These are phyloP conservation scores for Bambusicola thoracicus DNA, from an alignment of 2,113 vertebrate genomes.

Conservation along the genomic window DNA sequence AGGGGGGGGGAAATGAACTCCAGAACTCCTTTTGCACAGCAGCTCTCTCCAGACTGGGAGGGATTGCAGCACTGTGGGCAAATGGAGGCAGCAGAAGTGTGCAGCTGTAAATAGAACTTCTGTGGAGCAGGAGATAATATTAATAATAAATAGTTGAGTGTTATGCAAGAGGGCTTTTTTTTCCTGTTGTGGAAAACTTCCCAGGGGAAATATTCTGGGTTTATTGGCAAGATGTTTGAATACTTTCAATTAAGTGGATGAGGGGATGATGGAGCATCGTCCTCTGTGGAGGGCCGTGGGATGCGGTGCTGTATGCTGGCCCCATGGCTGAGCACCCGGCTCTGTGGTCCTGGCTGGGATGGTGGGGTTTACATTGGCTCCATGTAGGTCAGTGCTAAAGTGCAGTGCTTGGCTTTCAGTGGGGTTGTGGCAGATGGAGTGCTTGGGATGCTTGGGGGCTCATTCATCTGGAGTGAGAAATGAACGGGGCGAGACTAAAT, in stretches of 20 bases:
- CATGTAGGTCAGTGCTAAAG: neutral
- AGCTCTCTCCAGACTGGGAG: neutral
- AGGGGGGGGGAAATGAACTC: neutral
- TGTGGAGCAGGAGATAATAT: neutral
- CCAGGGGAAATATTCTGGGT: neutral
- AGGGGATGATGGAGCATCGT: neutral
- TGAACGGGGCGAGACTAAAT: slow-evolving; percentile 1
- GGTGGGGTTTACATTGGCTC: neutral
- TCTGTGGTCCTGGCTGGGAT: neutral
- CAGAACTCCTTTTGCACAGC: neutral
- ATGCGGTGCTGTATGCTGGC: neutral
- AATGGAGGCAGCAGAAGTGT: neutral
- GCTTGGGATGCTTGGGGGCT: neutral
- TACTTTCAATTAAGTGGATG: neutral
- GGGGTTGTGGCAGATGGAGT: neutral
- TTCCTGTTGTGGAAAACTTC: neutral
- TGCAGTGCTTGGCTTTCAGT: too few species aligned
- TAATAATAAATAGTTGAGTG: neutral
- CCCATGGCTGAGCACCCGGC: too few species aligned
- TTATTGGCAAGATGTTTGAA: neutral
- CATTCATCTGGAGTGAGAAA: neutral
- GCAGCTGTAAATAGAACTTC: neutral
- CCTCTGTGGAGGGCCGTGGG: neutral
- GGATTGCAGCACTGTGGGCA: neutral
- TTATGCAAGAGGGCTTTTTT: neutral